phyloP scores from a whole-genome alignment of 2,797 vertebrate species.

The Benthosema pterotum region DNA sequence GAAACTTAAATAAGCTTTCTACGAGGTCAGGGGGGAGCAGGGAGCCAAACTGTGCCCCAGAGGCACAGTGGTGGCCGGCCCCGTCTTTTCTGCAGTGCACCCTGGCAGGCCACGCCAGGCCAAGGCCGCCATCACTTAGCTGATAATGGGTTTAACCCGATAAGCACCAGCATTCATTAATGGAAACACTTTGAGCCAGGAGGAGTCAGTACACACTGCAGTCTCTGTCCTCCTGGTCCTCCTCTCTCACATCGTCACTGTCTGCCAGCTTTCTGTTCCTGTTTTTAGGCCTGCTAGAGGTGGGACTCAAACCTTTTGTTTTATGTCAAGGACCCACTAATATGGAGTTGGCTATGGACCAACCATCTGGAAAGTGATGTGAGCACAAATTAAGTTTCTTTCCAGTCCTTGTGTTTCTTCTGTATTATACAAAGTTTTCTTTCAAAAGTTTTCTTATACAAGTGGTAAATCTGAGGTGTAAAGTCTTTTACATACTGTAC shows the following conservation, averaged over 20 bases:
- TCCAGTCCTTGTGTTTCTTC: no score
- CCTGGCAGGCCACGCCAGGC: slow-evolving; percentile 27
- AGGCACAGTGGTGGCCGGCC: slow-evolving; percentile 47
- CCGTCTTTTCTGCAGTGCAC: slow-evolving; percentile 40
- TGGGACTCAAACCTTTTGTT: no score
- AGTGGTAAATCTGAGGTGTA: no score
- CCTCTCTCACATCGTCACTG: slow-evolving; percentile 2
- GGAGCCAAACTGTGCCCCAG: slow-evolving; percentile 44
- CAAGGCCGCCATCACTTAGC: slow-evolving; percentile 56
- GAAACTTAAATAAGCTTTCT: slow-evolving; percentile 42
- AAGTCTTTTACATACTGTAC: no score
- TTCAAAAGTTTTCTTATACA: no score
- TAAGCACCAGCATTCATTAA: slow-evolving; percentile 63
- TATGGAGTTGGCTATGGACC: no score
- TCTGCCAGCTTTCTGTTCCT: not conserved
- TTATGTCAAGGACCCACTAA: no score
- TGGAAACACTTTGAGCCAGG: slow-evolving; percentile 59
- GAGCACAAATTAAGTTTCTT: no score
- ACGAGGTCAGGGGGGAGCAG: slow-evolving; percentile 38
- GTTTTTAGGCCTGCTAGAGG: not conserved
- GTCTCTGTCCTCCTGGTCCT: slow-evolving; percentile 1
- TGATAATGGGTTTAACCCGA: slow-evolving; percentile 74
- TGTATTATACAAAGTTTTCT: no score
- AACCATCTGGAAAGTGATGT: no score
- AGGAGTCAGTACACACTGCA: no score